Evolutionary conservation across 2,888 invertebrate species (phyloP).

Genomic region (Galerucella nymphaeae): DNA sequence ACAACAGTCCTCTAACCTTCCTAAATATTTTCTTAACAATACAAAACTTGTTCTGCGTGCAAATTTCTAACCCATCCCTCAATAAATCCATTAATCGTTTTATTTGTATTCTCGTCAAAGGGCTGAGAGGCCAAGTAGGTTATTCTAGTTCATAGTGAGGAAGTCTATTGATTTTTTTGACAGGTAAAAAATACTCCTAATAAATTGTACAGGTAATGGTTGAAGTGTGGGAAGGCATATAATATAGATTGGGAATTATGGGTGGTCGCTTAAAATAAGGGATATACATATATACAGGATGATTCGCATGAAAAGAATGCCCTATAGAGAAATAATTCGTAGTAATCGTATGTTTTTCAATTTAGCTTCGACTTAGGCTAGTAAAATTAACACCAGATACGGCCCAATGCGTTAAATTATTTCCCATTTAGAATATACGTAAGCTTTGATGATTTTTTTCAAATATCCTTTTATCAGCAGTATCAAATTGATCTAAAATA

Average conservation of each 20-base stretch:
- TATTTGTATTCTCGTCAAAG: slow-evolving; percentile 30
- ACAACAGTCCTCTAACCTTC: slow-evolving; percentile 6
- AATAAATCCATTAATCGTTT: slow-evolving; percentile 44
- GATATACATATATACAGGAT: background rate
- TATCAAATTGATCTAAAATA: too few species aligned
- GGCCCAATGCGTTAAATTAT: too few species aligned
- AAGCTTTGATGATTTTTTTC: too few species aligned
- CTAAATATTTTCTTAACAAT: slow-evolving; percentile 24
- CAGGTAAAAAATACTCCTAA: slow-evolving; percentile 39
- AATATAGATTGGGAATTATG: slow-evolving; percentile 15
- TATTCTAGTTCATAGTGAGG: slow-evolving; percentile 31
- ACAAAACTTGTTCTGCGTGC: slow-evolving; percentile 39
- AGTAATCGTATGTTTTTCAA: too few species aligned
- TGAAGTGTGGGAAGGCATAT: slow-evolving; percentile 33
- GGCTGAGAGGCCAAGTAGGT: slow-evolving; percentile 35
- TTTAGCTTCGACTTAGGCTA: too few species aligned
- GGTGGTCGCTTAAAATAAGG: slow-evolving; percentile 14
- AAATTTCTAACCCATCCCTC: slow-evolving; percentile 41
- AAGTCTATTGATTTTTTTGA: slow-evolving; percentile 35
- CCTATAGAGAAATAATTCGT: too few species aligned
- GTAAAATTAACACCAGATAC: too few species aligned
- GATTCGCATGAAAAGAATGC: background rate
- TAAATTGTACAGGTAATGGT: slow-evolving; percentile 31
- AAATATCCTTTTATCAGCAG: too few species aligned
- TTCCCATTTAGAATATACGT: too few species aligned